phyloP scores from a whole-genome alignment of 1,140 invertebrate species.

The Aphelenchoides avenae region DNA sequence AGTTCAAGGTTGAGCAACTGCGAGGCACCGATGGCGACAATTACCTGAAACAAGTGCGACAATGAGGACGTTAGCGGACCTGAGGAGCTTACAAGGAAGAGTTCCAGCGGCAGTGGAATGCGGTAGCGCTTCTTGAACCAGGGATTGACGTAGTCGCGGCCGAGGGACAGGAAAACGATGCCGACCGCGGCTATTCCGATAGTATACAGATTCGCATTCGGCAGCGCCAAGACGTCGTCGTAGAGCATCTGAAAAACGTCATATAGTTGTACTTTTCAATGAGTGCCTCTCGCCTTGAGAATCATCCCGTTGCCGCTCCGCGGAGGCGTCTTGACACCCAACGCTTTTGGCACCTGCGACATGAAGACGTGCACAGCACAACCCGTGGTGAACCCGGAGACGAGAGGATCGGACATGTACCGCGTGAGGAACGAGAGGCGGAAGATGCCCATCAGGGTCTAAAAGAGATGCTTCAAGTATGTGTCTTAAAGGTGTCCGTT shows the following conservation, averaged over 20 bases:
- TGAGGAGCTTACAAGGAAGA: constrained; percentile 60
- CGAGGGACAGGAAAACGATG: constrained; percentile 60
- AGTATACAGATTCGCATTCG: constrained; percentile 60
- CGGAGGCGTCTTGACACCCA: constrained; percentile 51
- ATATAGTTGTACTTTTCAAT: constrained; percentile 14
- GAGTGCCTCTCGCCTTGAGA: constrained; percentile 16
- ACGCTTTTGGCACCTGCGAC: constrained; percentile 53
- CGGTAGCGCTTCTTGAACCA: constrained; percentile 60
- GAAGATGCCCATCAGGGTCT: constrained; percentile 51
- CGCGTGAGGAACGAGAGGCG: constrained; percentile 55
- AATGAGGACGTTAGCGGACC: constrained; percentile 1
- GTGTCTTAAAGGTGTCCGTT: neutral
- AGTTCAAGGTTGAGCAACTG: constrained; percentile 59
- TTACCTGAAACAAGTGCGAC: constrained; percentile 16
- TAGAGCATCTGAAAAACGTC: constrained; percentile 51
- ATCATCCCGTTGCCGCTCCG: constrained; percentile 53
- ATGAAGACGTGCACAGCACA: constrained; percentile 55
- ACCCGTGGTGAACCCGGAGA: constrained; percentile 58
- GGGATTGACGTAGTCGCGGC: constrained; percentile 62
- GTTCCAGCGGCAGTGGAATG: constrained; percentile 63
- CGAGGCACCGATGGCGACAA: constrained; percentile 57
- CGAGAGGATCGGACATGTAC: constrained; percentile 57
- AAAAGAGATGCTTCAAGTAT: constrained; percentile 13
- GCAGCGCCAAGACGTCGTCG: constrained; percentile 57
- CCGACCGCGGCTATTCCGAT: constrained; percentile 60